A percentile compares a stretch with the other conserved stretches of the same genome.
Conservation (phyloP, 53 echinoderm and acorn worm species). For the Holothuria leucospilota region DNA sequence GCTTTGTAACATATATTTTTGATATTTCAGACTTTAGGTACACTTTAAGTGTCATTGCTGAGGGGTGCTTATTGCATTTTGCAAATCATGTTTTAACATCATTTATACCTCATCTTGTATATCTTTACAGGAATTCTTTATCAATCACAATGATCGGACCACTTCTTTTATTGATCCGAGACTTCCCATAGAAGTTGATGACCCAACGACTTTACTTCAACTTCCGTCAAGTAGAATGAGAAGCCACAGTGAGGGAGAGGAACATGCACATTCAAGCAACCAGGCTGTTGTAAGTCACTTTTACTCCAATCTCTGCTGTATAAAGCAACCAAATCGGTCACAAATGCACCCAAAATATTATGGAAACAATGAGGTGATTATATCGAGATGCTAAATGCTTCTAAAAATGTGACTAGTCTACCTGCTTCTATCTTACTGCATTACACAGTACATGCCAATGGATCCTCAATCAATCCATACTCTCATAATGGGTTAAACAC, state of each 20-base stretch:
- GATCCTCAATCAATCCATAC: too few relatives aligned
- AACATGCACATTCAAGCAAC: constrained; percentile 61
- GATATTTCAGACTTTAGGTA: too few relatives aligned
- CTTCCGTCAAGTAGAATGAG: constrained; percentile 79
- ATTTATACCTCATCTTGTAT: background rate
- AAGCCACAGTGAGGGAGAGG: constrained; percentile 95
- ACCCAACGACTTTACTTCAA: constrained; percentile 81
- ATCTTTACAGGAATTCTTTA: constrained; percentile 83
- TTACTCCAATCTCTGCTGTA: background rate
- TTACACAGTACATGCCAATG: too few relatives aligned
- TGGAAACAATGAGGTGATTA: too few relatives aligned
- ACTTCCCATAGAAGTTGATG: constrained; percentile 81
- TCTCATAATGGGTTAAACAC: too few relatives aligned
- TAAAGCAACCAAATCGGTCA: background rate
- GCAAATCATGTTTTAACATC: too few relatives aligned
- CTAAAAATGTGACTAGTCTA: background rate
- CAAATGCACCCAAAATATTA: background rate
- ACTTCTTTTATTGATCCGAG: constrained; percentile 98
- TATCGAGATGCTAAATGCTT: background rate
- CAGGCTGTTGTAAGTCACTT: constrained; percentile 72
- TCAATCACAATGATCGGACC: constrained; percentile 86
- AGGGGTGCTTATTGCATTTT: too few relatives aligned
- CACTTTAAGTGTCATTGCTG: too few relatives aligned
- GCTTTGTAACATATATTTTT: too few relatives aligned
- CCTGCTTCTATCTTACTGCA: too few relatives aligned